These are phyloP conservation scores for Crypturellus tataupa DNA, from an alignment of 2,797 vertebrate species.

Conservation along the genomic window DNA sequence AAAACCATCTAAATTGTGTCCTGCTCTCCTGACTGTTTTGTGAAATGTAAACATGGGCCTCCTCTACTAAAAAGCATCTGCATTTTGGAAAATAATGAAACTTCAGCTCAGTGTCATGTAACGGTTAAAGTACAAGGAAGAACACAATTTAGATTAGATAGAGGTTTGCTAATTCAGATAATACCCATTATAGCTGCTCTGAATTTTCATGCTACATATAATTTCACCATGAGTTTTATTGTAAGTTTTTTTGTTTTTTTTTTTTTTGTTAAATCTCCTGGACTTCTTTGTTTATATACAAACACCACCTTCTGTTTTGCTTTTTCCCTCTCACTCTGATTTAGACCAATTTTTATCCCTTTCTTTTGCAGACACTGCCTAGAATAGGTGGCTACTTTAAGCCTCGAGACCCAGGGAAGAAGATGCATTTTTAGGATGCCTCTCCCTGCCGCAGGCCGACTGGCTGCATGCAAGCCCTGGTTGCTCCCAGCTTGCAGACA, in stretches of 20 bases:
- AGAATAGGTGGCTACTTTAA: background rate
- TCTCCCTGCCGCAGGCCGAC: background rate
- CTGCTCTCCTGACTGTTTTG: background rate
- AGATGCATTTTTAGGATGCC: background rate
- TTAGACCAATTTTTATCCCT: background rate
- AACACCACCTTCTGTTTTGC: background rate
- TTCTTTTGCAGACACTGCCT: background rate
- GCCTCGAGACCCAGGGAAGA: background rate
- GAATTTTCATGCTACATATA: background rate
- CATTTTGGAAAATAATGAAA: background rate
- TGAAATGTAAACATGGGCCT: background rate
- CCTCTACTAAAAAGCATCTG: background rate
- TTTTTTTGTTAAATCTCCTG: background rate
- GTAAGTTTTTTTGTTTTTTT: background rate
- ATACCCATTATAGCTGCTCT: background rate
- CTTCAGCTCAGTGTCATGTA: background rate
- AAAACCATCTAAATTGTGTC: background rate
- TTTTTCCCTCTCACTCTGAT: background rate
- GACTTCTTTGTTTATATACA: background rate
- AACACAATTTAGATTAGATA: background rate
- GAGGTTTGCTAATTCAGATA: background rate
- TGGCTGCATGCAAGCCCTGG: background rate
- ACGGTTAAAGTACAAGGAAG: background rate
- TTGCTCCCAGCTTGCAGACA: background rate
- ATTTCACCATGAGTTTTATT: background rate